A percentile compares a stretch with the other conserved stretches of the same genome.
Evolutionary conservation across 2,888 invertebrate genomes (phyloP).

Genomic region (Cheilosia variabilis): DNA sequence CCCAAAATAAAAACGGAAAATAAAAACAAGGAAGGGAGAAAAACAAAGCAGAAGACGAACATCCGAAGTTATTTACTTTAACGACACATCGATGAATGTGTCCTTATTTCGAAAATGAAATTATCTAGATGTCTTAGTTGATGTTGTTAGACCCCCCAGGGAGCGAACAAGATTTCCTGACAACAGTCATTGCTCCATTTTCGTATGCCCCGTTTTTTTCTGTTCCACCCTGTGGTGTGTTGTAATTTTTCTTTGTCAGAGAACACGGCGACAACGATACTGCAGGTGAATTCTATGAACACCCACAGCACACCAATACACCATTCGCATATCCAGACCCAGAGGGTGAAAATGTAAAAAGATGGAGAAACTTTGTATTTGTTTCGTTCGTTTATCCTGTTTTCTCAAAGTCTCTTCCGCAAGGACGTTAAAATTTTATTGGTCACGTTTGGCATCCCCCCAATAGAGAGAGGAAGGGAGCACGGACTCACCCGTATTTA

Average conservation of each 20-base stretch:
- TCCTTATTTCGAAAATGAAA: conserved; percentile 60
- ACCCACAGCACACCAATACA: background rate
- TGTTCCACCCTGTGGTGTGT: background rate
- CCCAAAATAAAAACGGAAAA: conserved; percentile 12
- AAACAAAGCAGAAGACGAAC: conserved; percentile 40
- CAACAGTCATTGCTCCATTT: conserved; percentile 47
- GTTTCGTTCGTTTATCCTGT: conserved; percentile 20
- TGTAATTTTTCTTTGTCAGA: conserved; percentile 7
- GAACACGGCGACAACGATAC: background rate
- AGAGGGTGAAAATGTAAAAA: conserved; percentile 18
- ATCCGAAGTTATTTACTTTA: conserved; percentile 68
- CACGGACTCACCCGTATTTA: conserved; percentile 18
- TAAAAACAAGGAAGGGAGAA: conserved; percentile 1
- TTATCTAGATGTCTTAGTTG: conserved; percentile 63
- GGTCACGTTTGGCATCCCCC: conserved; percentile 57
- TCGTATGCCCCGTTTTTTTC: background rate
- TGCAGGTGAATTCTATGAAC: conserved; percentile 39
- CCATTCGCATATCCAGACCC: too few species aligned
- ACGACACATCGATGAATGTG: conserved; percentile 69
- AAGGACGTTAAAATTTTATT: conserved; percentile 67
- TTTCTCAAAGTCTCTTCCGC: conserved; percentile 34
- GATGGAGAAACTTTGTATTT: conserved; percentile 2
- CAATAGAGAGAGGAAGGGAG: background rate
- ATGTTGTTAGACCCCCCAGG: conserved; percentile 28
- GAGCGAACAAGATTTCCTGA: conserved; percentile 48